Base-by-base conservation (phyloP, 1,140 invertebrate genomes). In the Musca vetustissima region DNA sequence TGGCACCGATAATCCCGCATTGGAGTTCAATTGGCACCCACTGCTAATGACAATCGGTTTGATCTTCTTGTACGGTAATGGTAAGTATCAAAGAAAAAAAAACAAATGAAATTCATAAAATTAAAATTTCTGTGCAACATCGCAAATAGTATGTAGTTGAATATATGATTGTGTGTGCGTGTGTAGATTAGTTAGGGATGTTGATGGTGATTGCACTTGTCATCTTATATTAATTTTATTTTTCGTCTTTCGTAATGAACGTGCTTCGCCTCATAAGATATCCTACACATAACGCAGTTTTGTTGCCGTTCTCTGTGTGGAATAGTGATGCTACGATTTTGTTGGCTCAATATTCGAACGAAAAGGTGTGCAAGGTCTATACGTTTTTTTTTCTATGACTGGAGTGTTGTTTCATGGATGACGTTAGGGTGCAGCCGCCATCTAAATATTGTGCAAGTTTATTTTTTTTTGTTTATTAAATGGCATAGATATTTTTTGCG, bases 21-120 rank as follows among this genome's bases (percentile, higher is more conserved):
- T 85, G n/a, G 85, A 94, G 81, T 97, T 97, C 73, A 95, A 96
- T 80, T 96, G 93, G 88, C 95, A 97, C 85, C 94, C 94, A 1
- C 83, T 96, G 0, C 87, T 95, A 32, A 95, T 96, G 94, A 87
- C 89, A 11, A 86, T 95, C 72, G 93, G 93, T 61, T 85, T 97
- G 77, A 87, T 97, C 7, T 95, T 92, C 82, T 82, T 96, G 2
- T 94, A 93, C 82, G 91, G 89, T 49, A 93, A 96, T 86, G 91
- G 93, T 94, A 86, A 85, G 86, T 81, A 66, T n/a, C n/a, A n/a
- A n/a, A n/a, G 15, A 43, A 64, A 25, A 55, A 25, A 47, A 25
- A 50, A n/a, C n/a, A n/a, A n/a, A n/a, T n/a, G n/a, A n/a, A n/a
- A n/a, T n/a, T n/a, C n/a, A n/a, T n/a, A n/a, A n/a, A n/a, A n/a